Evolutionary conservation across 2,888 invertebrate species (phyloP), one percentile per base, ranked within the genome.

Genomic region (Bedellia somnulentella): DNA sequence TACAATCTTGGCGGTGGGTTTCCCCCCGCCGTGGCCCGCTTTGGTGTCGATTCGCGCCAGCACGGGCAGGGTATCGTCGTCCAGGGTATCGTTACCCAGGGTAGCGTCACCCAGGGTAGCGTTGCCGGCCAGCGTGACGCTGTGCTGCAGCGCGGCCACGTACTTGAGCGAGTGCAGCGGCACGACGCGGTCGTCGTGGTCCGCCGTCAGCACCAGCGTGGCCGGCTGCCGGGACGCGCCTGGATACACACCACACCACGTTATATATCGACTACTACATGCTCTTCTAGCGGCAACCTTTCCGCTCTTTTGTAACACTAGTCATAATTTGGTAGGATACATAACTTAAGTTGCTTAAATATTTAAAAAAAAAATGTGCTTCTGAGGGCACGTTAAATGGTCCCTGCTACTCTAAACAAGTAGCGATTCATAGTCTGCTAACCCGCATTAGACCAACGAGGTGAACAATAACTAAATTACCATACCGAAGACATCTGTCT

Each of bases 181-280:
- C 40, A 97, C 97, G 39, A 99, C 98, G 43, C 98, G 85, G 76
- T 98, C 97, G 75, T 98, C 97, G 68, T 98, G 97, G 78, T 98
- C 97, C 12, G 93, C 97, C n/a, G 97, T 97, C 43, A 94, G 73
- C 36, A 98, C 80, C 38, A 99, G 75, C 12, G 88, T 88, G 11
- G 96, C 86, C 4, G 98, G 98, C 80, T 96, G 98, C 64, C 94
- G 85, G 6, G 58, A 56, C 5, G 61, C 57, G 12, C 52, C 60
- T 61, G 39, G 21, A 33, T 11, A 8, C 6, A n/a, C 4, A 22
- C n/a, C n/a, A n/a, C n/a, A n/a, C n/a, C n/a, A n/a, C n/a, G n/a
- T n/a, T n/a, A n/a, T n/a, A n/a, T n/a, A n/a, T n/a, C n/a, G n/a
- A n/a, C n/a, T n/a, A n/a, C n/a, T n/a, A n/a, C n/a, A n/a, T n/a